Evolutionary conservation across 2,888 invertebrate species (phyloP).

Genomic region (Taphrorychus bicolor): DNA sequence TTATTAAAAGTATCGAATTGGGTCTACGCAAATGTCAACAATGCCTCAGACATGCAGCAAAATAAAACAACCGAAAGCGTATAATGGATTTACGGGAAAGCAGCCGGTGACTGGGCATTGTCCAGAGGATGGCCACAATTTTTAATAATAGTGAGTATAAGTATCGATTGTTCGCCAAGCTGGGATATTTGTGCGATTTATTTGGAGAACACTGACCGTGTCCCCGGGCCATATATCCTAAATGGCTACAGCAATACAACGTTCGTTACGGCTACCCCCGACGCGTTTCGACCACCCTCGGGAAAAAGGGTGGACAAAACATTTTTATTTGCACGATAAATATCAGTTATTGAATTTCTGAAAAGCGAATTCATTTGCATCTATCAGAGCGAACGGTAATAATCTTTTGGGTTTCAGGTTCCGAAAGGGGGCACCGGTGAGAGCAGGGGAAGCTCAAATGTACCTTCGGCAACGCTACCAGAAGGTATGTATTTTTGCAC

Average conservation of each 20-base stretch:
- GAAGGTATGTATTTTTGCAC: constrained; percentile 14
- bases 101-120: constrained; percentile 9
- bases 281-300: constrained; percentile 18
- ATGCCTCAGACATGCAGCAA: neutral
- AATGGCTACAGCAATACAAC: constrained; percentile 49
- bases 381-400: neutral
- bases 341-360: constrained; percentile 18
- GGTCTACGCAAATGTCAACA: neutral
- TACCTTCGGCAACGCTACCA: constrained; percentile 15
- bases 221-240: constrained; percentile 58
- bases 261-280: constrained; percentile 43
- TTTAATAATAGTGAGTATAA: constrained; percentile 36
- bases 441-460: neutral
- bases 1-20: neutral
- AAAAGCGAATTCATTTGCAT: neutral
- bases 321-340: constrained; percentile 35
- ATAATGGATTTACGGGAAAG: neutral
- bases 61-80: neutral
- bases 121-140: constrained; percentile 27
- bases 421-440: neutral
- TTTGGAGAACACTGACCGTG: constrained; percentile 57
- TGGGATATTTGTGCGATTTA: constrained; percentile 56
- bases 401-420: constrained; percentile 12
- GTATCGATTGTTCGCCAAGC: constrained; percentile 41
- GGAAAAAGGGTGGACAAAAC: constrained; percentile 26